These are phyloP conservation scores for Pachymerium ferrugineum DNA, from an alignment of 2,888 invertebrate genomes.

Conservation along the genomic window DNA sequence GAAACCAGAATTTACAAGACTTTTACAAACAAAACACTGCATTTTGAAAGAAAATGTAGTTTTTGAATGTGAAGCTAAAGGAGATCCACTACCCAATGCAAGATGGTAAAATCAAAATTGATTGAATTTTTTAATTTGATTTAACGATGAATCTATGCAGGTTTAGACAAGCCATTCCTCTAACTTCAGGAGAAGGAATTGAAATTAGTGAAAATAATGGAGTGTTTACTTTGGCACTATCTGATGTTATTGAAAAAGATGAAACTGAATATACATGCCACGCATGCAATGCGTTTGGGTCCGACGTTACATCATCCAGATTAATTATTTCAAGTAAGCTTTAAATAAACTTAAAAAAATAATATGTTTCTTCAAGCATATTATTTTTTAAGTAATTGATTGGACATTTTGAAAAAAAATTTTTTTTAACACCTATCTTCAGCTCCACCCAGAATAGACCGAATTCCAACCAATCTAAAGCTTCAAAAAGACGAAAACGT, in stretches of 20 bases:
- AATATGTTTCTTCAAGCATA: too few relatives aligned
- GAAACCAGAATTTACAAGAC: conserved; percentile 81
- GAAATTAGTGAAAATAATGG: conserved; percentile 62
- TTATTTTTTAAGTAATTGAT: too few relatives aligned
- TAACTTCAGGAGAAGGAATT: conserved; percentile 64
- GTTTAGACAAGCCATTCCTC: conserved; percentile 81
- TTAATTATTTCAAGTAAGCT: conserved; percentile 85
- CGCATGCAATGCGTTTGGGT: conserved; percentile 85
- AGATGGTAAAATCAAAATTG: too few relatives aligned
- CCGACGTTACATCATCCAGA: conserved; percentile 77
- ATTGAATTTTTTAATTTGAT: too few relatives aligned
- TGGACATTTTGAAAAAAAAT: background rate
- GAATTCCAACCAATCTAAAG: conserved; percentile 81
- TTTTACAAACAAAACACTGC: conserved; percentile 65
- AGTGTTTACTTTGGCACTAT: conserved; percentile 75
- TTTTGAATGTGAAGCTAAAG: conserved; percentile 80
- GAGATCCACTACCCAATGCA: conserved; percentile 79
- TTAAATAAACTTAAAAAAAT: too few relatives aligned
- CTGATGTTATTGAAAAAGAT: conserved; percentile 82
- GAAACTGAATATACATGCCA: conserved; percentile 96
- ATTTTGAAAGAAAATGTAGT: conserved; percentile 75
- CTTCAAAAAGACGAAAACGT: conserved; percentile 92
- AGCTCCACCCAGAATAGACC: conserved; percentile 80
- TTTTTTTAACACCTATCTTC: background rate
- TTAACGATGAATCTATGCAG: conserved; percentile 40